Conservation (phyloP, 2,113 vertebrate genomes). For the Chionis minor region DNA sequence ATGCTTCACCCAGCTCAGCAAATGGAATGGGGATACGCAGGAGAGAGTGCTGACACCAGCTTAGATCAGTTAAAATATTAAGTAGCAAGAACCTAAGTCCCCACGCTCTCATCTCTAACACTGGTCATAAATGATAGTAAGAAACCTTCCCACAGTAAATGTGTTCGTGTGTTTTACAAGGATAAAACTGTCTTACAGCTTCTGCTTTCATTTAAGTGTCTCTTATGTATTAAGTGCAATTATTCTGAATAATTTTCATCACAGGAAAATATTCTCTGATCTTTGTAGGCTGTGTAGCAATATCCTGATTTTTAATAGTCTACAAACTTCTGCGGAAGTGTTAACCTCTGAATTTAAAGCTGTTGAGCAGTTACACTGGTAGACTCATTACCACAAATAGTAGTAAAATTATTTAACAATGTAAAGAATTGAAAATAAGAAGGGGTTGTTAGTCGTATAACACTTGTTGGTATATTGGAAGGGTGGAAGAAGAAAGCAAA, state of each 20-base stretch:
- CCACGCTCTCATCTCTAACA: neutral
- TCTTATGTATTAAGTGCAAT: neutral
- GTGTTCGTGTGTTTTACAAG: neutral
- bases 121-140: neutral
- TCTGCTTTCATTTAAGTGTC: neutral
- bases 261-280: neutral
- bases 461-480: neutral
- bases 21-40: neutral
- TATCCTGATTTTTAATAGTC: neutral
- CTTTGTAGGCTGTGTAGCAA: neutral
- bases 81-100: neutral
- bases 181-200: neutral
- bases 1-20: neutral
- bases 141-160: neutral
- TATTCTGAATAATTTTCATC: neutral
- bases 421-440: neutral
- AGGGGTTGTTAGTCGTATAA: neutral
- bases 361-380: neutral
- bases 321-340: neutral
- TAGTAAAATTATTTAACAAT: neutral
- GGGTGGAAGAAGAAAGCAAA: neutral
- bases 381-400: neutral
- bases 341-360: neutral
- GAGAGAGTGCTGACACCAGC: neutral
- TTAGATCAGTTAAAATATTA: neutral